phyloP scores from a whole-genome alignment of 1,140 invertebrate genomes.

The Aphaenogaster floridana region DNA sequence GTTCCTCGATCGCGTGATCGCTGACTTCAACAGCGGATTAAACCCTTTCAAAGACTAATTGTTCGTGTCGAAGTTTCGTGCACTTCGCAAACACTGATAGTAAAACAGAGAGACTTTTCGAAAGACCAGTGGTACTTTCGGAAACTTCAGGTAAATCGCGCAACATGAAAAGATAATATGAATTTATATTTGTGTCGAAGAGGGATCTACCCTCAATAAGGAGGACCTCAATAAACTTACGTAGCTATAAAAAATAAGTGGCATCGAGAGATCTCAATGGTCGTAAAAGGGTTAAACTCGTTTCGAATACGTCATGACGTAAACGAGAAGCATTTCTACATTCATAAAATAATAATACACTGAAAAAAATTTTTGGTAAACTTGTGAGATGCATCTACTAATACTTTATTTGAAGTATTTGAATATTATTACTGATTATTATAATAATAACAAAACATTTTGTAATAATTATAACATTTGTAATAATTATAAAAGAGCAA shows the following conservation, averaged over 20 bases:
- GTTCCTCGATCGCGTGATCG: conserved; percentile 2
- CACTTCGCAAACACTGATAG: background rate
- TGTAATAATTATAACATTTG: too few relatives aligned
- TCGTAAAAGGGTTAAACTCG: background rate
- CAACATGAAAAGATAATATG: conserved; percentile 19
- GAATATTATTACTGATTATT: too few relatives aligned
- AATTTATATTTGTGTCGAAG: background rate
- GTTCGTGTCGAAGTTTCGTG: background rate
- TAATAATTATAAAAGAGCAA: too few relatives aligned
- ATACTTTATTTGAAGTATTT: too few relatives aligned
- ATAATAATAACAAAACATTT: too few relatives aligned
- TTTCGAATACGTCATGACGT: background rate
- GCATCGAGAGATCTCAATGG: conserved; percentile 1
- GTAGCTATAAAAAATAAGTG: conserved; percentile 22
- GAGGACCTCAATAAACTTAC: background rate
- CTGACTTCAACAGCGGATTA: conserved; percentile 5
- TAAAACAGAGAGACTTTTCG: background rate
- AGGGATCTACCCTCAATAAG: background rate
- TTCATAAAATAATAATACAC: conserved; percentile 13
- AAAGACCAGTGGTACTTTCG: background rate
- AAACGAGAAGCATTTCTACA: background rate
- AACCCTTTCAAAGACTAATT: background rate
- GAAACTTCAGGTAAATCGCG: background rate
- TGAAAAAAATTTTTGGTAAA: background rate
- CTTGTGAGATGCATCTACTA: too few relatives aligned